Percentiles rank a stretch among this genome's conserved stretches.
These are phyloP conservation scores for Acrobasis suavella DNA, from an alignment of 2,888 invertebrate genomes.

Conservation along the genomic window DNA sequence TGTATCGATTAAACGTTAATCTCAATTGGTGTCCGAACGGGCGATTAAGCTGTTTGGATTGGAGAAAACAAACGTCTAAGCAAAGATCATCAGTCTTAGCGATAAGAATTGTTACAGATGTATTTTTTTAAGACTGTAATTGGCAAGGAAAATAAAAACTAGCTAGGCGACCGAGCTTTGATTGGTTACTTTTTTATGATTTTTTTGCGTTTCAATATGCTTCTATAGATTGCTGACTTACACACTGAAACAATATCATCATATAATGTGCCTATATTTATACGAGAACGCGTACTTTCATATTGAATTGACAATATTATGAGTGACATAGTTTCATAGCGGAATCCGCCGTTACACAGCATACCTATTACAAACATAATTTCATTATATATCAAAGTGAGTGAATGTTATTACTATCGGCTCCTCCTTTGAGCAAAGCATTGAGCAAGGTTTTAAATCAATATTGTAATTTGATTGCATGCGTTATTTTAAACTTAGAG, in stretches of 20 bases:
- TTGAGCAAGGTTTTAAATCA: too few species aligned
- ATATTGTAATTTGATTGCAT: too few species aligned
- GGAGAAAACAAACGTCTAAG: constrained; percentile 53
- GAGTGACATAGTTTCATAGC: constrained; percentile 18
- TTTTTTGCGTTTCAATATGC: too few species aligned
- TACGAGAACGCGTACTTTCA: constrained; percentile 8
- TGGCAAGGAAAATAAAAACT: too few species aligned
- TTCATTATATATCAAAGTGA: constrained; percentile 54
- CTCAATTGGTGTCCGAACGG: constrained; percentile 58
- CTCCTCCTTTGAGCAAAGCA: too few species aligned
- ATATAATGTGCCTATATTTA: too few species aligned
- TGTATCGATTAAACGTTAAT: constrained; percentile 63
- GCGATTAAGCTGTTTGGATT: constrained; percentile 61
- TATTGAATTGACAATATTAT: constrained; percentile 19
- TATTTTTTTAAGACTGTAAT: too few species aligned
- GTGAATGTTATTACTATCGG: neutral
- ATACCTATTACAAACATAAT: constrained; percentile 44
- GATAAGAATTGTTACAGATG: neutral
- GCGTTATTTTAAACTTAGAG: too few species aligned
- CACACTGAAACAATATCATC: too few species aligned
- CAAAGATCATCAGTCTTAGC: constrained; percentile 50
- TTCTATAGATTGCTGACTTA: too few species aligned
- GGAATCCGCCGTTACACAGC: constrained; percentile 25
- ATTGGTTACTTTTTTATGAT: too few species aligned
- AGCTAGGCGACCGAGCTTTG: too few species aligned